These are phyloP conservation scores for Drosophila lutescens DNA, from an alignment of 2,888 invertebrate genomes.

Conservation along the genomic window DNA sequence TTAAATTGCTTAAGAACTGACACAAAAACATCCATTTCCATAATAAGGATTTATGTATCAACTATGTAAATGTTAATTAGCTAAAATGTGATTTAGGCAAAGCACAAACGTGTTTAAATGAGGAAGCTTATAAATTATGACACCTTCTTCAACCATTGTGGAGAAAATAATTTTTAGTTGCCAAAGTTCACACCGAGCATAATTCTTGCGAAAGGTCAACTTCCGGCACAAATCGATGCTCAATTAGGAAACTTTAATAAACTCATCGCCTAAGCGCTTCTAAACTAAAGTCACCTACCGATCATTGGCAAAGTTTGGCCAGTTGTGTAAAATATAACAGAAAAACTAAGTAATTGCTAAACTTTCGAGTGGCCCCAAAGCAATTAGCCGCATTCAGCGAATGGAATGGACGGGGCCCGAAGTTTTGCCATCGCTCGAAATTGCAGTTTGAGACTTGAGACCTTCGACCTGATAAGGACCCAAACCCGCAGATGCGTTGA, in stretches of 20 bases:
- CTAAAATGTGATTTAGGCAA: neutral
- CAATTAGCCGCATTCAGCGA: constrained; percentile 16
- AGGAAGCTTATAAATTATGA: neutral
- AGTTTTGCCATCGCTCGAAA: constrained; percentile 8
- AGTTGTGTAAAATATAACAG: constrained; percentile 21
- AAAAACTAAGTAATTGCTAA: constrained; percentile 39
- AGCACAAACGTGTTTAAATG: neutral
- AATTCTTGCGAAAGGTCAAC: constrained; percentile 4
- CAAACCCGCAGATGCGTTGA: neutral
- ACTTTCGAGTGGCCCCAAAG: constrained; percentile 16
- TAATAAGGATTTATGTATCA: no score
- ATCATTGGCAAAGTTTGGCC: constrained; percentile 25
- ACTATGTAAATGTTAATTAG: neutral
- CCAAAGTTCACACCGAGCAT: constrained; percentile 9
- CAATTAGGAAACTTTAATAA: constrained; percentile 28
- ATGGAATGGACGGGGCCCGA: neutral
- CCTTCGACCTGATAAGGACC: constrained; percentile 4
- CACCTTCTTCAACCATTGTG: neutral
- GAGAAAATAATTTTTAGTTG: neutral
- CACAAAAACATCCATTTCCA: no score
- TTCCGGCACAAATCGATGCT: neutral
- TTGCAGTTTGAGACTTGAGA: constrained; percentile 14
- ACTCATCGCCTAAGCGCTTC: constrained; percentile 20
- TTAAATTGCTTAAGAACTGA: no score
- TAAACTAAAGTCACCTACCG: constrained; percentile 1